A percentile compares a stretch with the other conserved stretches of the same genome.
Evolutionary conservation across 37 sponge, comb jelly and placozoan species (phyloP).

Genomic region (Lycopodina hypogea): DNA sequence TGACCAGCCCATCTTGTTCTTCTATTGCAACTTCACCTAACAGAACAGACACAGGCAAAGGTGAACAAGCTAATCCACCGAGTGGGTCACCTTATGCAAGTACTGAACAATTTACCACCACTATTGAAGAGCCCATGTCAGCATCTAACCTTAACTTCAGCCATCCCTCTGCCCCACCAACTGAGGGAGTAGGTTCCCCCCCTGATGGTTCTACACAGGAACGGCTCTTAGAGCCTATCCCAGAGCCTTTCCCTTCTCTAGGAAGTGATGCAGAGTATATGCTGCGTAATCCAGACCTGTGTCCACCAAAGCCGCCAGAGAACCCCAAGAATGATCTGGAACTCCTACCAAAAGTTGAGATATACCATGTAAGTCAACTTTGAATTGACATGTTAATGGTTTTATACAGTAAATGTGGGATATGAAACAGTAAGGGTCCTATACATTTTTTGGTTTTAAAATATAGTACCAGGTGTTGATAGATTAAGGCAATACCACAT

Average conservation of each 20-base stretch:
- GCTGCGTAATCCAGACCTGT: conserved; percentile 28
- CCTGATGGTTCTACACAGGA: not conserved
- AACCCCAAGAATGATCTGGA: not conserved
- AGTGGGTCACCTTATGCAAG: too few species aligned
- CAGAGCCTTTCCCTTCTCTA: conserved; percentile 27
- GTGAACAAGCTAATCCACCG: too few species aligned
- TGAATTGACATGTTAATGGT: too few species aligned
- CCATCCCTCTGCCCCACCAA: not conserved
- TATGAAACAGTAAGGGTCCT: too few species aligned
- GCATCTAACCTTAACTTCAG: not conserved
- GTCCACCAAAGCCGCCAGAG: conserved; percentile 40
- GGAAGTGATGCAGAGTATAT: conserved; percentile 51
- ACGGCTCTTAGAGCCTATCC: not conserved
- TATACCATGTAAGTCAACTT: conserved; percentile 37
- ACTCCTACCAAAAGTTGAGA: conserved; percentile 41
- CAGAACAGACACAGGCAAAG: too few species aligned
- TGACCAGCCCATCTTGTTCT: not conserved
- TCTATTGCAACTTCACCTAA: too few species aligned
- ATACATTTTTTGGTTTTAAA: too few species aligned
- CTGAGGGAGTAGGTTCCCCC: not conserved
- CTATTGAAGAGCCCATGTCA: too few species aligned
- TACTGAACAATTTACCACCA: too few species aligned
- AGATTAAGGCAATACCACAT: too few species aligned
- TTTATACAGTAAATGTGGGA: too few species aligned
- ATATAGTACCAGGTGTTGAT: too few species aligned